phyloP scores from a whole-genome alignment of 2,797 vertebrate genomes.

The Sebastes reedi region DNA sequence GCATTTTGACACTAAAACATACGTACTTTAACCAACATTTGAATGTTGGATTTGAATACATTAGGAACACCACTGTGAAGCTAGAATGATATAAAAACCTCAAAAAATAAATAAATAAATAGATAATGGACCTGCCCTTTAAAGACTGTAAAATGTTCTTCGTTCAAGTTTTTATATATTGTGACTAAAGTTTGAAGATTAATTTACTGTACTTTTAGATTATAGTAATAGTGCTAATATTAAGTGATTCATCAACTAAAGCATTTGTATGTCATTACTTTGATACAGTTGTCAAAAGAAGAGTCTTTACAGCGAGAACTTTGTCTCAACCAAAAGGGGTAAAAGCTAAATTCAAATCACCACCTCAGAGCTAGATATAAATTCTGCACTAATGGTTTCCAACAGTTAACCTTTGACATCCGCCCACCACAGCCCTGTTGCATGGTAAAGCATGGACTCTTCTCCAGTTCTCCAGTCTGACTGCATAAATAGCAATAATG shows the following conservation, averaged over 20 bases:
- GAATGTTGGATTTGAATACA: too few relatives aligned
- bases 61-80: too few relatives aligned
- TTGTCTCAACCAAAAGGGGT: neutral
- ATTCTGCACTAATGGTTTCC: constrained; percentile 42
- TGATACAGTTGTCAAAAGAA: neutral
- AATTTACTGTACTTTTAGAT: neutral
- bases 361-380: neutral
- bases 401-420: constrained; percentile 29
- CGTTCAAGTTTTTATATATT: neutral
- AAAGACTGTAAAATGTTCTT: neutral
- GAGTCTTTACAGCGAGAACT: neutral
- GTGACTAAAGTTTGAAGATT: neutral
- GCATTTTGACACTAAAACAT: too few relatives aligned
- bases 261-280: neutral
- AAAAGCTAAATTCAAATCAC: constrained; percentile 27
- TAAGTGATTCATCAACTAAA: neutral
- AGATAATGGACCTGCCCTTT: too few relatives aligned
- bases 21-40: too few relatives aligned
- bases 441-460: neutral
- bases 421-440: neutral
- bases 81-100: too few relatives aligned
- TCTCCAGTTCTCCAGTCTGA: neutral
- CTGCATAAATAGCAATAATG: constrained; percentile 26
- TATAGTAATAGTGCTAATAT: neutral
- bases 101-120: too few relatives aligned